Base-by-base conservation (phyloP, 2,888 invertebrate species). In the Hirtodrosophila cameraria region DNA sequence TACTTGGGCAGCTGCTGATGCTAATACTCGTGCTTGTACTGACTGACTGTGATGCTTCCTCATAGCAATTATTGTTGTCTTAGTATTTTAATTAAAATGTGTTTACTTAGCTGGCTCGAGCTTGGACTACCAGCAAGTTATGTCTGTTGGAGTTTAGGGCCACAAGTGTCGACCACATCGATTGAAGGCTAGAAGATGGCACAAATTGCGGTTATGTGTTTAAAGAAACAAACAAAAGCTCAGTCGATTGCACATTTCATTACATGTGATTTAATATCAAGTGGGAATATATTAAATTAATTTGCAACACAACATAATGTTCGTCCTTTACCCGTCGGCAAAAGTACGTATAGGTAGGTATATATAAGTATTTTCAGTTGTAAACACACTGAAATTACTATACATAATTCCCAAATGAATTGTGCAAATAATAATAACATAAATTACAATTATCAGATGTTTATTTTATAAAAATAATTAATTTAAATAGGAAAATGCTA, bases 21-120 rank as follows among this genome's bases (percentile, higher is more conserved):
- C 59, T 53, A 42, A 41, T 45, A 5, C 28, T 41, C 20, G 30
- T 25, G 30, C 25, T 27, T n/a, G n/a, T n/a, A n/a, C 42, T 30
- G 33, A 5, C 18, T 15, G 11, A 16, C 15, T 33, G 12, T 20
- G 30, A 4, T 18, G 20, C 27, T 41, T 15, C 39, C 48, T 41
- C 60, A 31, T 33, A 23, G 70, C 75, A 80, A 75, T 85, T 75
- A 69, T 77, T 82, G 84, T 76, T 81, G 78, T 74, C 81, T 84
- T 79, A 76, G 81, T 81, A 75, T 85, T 82, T 82, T 85, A 82
- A 85, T 82, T 82, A 82, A 82, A 82, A 80, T 78, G 59, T 83
- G 80, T 80, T 85, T 82, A 66, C 50, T 53, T 60, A 54, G 30
- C 20, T 57, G 35, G 27, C 15, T 49, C 18, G 7, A 48, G 39